Evolutionary conservation across 2,888 invertebrate genomes (phyloP).

Genomic region (Drosophila prostipennis): DNA sequence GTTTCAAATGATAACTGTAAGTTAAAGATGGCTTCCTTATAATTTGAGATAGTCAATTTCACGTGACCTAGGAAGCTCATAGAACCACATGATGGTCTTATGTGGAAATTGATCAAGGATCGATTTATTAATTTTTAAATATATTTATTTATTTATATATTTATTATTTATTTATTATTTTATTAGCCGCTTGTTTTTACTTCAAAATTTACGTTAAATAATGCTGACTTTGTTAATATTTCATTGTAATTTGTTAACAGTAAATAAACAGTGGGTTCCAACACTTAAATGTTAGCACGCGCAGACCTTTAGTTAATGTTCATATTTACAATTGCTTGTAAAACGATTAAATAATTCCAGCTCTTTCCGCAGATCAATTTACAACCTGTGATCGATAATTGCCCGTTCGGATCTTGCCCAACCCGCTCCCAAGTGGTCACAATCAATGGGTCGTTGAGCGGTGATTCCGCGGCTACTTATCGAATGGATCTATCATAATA

Average conservation of each 20-base stretch:
- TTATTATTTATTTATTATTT: too few relatives aligned
- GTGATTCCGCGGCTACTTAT: constrained; percentile 29
- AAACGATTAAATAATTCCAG: constrained; percentile 18
- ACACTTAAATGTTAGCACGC: neutral
- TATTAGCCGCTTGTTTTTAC: too few relatives aligned
- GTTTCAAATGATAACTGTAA: neutral
- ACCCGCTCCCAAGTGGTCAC: constrained; percentile 5
- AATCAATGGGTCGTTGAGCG: constrained; percentile 19
- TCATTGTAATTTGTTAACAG: neutral
- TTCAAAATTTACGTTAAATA: neutral
- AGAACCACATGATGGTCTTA: neutral
- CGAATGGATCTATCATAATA: constrained; percentile 35
- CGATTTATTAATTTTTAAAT: too few relatives aligned
- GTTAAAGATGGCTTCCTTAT: neutral
- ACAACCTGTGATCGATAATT: constrained; percentile 25
- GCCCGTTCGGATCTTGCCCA: constrained; percentile 13
- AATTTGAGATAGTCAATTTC: neutral
- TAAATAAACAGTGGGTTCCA: neutral
- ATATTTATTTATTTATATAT: too few relatives aligned
- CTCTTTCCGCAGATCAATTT: constrained; percentile 23
- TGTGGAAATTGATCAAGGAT: too few relatives aligned
- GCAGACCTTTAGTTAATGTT: constrained; percentile 2
- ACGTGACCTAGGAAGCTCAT: neutral
- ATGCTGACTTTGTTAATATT: neutral
- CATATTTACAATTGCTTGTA: constrained; percentile 19